Conservation (phyloP, 2,113 vertebrate species). For the Gorsachius goisagi region DNA sequence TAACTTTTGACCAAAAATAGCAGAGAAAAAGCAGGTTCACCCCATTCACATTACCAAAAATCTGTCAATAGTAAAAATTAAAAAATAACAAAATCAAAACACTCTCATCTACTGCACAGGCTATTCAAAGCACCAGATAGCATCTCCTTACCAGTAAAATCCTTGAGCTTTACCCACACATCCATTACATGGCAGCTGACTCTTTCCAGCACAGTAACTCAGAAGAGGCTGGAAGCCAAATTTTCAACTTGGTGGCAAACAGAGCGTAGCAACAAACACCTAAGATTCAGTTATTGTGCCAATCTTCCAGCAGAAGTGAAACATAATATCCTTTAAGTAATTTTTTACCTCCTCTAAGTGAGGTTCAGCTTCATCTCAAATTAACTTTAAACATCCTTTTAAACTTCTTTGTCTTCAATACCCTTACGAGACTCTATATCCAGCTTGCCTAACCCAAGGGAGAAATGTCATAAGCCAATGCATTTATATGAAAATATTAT, state of each 20-base stretch:
- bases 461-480: not conserved
- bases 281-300: not conserved
- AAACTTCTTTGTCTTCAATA: not conserved
- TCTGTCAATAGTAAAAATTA: not conserved
- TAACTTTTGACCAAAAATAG: not conserved
- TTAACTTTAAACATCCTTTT: not conserved
- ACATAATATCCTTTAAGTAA: not conserved
- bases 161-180: not conserved
- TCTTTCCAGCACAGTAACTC: not conserved
- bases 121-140: not conserved
- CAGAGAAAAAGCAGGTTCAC: not conserved
- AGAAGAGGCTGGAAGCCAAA: not conserved
- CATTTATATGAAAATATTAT: constrained; percentile 26
- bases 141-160: not conserved
- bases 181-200: not conserved
- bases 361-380: not conserved
- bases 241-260: not conserved
- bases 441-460: not conserved
- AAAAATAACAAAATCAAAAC: not conserved
- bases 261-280: not conserved
- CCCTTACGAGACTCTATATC: not conserved
- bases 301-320: not conserved
- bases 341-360: not conserved
- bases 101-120: not conserved
- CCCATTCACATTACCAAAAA: not conserved